Evolutionary conservation across 2,888 invertebrate species (phyloP).

Genomic region (Spatulosminthurus flaviceps): DNA sequence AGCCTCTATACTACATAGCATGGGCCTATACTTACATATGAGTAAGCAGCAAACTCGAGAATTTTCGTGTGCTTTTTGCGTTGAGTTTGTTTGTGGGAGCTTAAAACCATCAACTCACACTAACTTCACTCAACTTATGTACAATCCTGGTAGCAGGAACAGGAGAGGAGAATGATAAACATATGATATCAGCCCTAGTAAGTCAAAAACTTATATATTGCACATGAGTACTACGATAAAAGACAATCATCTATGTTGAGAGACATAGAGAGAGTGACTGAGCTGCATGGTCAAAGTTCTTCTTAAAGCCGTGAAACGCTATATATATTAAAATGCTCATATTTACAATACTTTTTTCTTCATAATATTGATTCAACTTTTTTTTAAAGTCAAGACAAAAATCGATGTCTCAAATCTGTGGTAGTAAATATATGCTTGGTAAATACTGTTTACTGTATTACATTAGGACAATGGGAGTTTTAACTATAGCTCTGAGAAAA

Average conservation of each 20-base stretch:
- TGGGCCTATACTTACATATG: neutral
- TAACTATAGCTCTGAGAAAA: neutral
- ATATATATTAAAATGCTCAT: neutral
- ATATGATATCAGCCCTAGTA: slow-evolving; percentile 10
- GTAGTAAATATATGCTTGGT: too few relatives aligned
- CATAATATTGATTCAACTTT: neutral
- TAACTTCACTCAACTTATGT: slow-evolving; percentile 7
- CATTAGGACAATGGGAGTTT: too few relatives aligned
- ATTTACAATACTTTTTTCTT: neutral
- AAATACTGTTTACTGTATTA: too few relatives aligned
- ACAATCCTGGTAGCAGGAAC: slow-evolving; percentile 26
- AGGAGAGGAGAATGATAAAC: slow-evolving; percentile 21
- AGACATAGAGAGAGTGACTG: too few relatives aligned
- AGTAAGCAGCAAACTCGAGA: slow-evolving; percentile 1
- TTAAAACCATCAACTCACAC: slow-evolving; percentile 15
- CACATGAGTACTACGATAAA: slow-evolving; percentile 13
- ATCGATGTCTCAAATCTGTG: too few relatives aligned
- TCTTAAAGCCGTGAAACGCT: neutral
- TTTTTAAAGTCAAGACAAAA: too few relatives aligned
- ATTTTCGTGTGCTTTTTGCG: slow-evolving; percentile 12
- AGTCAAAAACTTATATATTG: slow-evolving; percentile 2
- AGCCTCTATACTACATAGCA: too few relatives aligned
- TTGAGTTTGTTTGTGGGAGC: slow-evolving; percentile 6
- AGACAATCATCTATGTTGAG: neutral
- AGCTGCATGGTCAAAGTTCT: slow-evolving; percentile 13